Base-by-base conservation (phyloP, 2,888 invertebrate genomes). In the Xanthia icteritia region DNA sequence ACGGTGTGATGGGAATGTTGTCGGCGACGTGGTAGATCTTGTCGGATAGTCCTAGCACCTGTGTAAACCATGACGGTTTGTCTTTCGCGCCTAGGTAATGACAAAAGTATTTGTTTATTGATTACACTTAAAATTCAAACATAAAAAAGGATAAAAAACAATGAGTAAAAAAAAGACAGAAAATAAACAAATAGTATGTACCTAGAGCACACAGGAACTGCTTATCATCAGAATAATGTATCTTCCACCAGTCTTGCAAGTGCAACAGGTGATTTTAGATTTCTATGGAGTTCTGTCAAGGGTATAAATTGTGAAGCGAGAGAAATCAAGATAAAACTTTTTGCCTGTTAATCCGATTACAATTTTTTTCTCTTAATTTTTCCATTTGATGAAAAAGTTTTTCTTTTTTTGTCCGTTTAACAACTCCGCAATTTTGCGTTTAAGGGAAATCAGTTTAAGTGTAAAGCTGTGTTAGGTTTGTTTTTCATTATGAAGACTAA, bases 21-120 rank as follows among this genome's bases (percentile, higher is more conserved):
- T 98, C 97, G 27, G 97, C 97, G 0, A 98, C 97, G 84, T 97
- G 93, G 68, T 98, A 97, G 73, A 97, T 97, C 83, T 97, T 97
- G 61, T 97, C 97, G 1, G 97, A 93, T 42, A 97, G 93, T 36
- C 97, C 96, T 13, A 97, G 92, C 64, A 97, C 96, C 60, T 94
- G 93, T 0, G 92, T 92, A 91, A 95, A 95, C 97, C 97, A 96
- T 36, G 89, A 88, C 3, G 81, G 68, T n/a, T 81, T 76, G 64
- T 76, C 76, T 20, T 58, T 27, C 5, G 81, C 79, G 39, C 79
- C 77, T 77, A 17, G 20, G 20, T 13, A 20, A 15, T 20, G 6
- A 31, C n/a, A 72, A n/a, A 13, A 68, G 6, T n/a, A n/a, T n/a
- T 36, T 11, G 11, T 58, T n/a, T 66, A 15, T 8, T 31, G 31